Conservation (phyloP, 1,140 invertebrate genomes). For the Sarcophaga bullata region DNA sequence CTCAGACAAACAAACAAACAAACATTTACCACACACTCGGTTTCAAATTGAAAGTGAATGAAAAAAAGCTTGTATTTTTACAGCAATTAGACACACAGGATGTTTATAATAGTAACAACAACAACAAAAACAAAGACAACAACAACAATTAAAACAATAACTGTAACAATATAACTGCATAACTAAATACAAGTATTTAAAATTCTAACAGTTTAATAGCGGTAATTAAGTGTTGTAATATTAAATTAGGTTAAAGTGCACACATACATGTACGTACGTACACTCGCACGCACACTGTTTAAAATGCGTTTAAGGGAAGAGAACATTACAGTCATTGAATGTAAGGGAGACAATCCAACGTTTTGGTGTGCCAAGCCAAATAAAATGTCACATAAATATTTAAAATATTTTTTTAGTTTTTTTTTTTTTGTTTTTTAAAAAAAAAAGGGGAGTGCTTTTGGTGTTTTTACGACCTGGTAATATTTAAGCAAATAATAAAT, state of each 20-base stretch:
- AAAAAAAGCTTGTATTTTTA: too few species aligned
- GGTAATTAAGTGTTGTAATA: constrained; percentile 32
- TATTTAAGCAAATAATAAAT: too few species aligned
- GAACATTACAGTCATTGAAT: background rate
- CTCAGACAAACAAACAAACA: background rate
- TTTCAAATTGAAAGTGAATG: background rate
- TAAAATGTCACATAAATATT: constrained; percentile 38
- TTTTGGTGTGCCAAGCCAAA: background rate
- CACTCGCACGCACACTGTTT: background rate
- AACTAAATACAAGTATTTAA: constrained; percentile 1
- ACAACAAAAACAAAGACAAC: background rate
- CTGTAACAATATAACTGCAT: background rate
- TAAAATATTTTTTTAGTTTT: background rate
- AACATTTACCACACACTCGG: constrained; percentile 10
- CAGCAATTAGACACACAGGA: background rate
- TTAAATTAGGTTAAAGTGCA: constrained; percentile 34
- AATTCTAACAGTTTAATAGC: constrained; percentile 32
- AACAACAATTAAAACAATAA: background rate
- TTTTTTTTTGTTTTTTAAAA: too few species aligned
- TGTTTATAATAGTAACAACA: background rate
- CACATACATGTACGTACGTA: background rate
- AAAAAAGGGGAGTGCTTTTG: too few species aligned
- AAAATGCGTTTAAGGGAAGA: too few species aligned
- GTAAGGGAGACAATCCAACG: background rate
- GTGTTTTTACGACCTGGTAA: too few species aligned